Conservation (phyloP, 2,113 vertebrate species). For the Chionis minor region DNA sequence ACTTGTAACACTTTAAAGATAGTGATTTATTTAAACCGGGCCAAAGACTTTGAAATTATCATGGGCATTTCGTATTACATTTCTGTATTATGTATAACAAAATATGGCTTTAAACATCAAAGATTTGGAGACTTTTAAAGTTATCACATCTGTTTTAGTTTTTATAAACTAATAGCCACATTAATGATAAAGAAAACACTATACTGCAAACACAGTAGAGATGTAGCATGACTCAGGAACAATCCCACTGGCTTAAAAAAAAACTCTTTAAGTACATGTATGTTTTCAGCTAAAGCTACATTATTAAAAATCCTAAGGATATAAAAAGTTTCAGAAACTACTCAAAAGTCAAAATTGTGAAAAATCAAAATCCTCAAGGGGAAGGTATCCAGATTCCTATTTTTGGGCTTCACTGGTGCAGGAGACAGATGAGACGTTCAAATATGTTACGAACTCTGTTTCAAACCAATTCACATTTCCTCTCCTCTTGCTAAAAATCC, state of each 20-base stretch:
- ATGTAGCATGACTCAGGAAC: accelerated
- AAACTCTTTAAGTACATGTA: neutral
- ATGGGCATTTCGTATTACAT: neutral
- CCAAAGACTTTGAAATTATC: neutral
- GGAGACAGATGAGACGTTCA: neutral
- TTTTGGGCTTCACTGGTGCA: neutral
- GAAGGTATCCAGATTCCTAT: neutral
- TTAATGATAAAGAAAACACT: neutral
- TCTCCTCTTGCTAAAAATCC: neutral
- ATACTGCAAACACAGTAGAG: neutral
- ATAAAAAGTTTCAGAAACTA: neutral
- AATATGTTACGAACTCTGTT: neutral
- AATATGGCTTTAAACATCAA: neutral
- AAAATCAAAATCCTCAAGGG: neutral
- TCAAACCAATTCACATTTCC: neutral
- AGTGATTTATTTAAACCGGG: neutral
- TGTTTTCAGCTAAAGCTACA: neutral
- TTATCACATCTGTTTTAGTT: neutral
- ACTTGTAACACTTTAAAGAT: neutral
- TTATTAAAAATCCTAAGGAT: neutral
- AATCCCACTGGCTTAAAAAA: neutral
- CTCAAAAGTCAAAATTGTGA: neutral
- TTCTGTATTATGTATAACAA: neutral
- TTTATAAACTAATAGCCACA: neutral
- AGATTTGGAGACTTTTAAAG: neutral